Evolutionary conservation across 2,113 vertebrate genomes (phyloP).

Genomic region (Chlorodrepanis virens): DNA sequence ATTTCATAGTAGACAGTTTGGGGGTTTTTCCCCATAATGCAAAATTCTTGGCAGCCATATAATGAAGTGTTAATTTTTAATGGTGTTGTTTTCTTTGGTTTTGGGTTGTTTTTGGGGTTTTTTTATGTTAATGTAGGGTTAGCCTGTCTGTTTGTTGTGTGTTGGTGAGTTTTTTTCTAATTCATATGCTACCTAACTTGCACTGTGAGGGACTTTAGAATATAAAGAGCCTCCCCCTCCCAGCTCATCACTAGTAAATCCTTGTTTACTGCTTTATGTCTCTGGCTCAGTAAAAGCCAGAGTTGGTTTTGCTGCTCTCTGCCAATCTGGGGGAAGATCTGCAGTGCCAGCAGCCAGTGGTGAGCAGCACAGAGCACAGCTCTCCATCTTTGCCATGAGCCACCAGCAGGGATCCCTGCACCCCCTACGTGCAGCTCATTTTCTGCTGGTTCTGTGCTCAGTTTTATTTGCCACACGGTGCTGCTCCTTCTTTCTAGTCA

Average conservation of each 20-base stretch:
- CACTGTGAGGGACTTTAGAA: background rate
- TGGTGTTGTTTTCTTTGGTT: too few relatives aligned
- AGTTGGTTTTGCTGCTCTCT: background rate
- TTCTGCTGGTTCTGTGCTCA: background rate
- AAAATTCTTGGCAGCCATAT: background rate
- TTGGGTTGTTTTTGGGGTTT: rapidly evolving
- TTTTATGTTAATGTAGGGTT: background rate
- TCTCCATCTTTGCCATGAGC: background rate
- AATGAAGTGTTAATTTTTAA: background rate
- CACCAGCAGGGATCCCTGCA: background rate
- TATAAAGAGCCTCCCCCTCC: background rate
- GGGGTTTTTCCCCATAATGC: background rate
- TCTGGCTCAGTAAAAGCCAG: background rate
- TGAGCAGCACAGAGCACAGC: background rate
- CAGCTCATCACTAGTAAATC: background rate
- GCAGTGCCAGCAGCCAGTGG: background rate
- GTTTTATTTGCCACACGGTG: background rate
- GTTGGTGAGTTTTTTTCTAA: background rate
- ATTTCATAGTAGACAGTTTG: background rate
- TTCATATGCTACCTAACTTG: background rate
- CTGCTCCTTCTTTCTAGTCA: background rate
- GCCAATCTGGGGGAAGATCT: background rate
- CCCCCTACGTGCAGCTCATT: background rate
- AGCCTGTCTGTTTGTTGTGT: background rate
- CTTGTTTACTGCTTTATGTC: background rate